Evolutionary conservation across 1,140 invertebrate species (phyloP).

Genomic region (Ephestia elutella): DNA sequence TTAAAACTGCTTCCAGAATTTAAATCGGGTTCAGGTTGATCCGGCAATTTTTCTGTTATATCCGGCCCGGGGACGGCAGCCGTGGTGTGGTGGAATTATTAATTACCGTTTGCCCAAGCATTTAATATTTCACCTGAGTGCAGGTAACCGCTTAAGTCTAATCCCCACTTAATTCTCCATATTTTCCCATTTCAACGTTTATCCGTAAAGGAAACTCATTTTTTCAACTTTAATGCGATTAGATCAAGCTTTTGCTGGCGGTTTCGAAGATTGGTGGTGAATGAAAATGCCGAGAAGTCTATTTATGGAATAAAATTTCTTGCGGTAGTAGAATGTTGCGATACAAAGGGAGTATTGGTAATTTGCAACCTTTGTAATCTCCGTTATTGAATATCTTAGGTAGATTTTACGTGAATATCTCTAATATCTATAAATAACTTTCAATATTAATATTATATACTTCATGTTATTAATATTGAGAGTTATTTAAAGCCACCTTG

Average conservation of each 20-base stretch:
- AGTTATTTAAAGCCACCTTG: no score
- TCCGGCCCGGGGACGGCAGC: constrained; percentile 36
- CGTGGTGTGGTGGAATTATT: constrained; percentile 51
- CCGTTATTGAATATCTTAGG: no score
- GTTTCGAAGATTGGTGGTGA: neutral
- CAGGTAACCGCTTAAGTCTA: constrained; percentile 40
- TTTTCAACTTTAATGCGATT: constrained; percentile 31
- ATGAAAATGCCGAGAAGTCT: no score
- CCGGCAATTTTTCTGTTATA: constrained; percentile 52
- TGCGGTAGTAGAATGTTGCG: no score
- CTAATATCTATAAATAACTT: no score
- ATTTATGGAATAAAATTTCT: no score
- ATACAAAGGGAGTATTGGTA: no score
- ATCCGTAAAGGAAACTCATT: constrained; percentile 33
- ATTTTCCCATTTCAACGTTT: constrained; percentile 42
- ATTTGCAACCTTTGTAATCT: no score
- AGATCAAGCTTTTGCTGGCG: constrained; percentile 9
- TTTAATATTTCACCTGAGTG: constrained; percentile 63
- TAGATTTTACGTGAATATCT: no score
- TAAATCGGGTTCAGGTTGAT: constrained; percentile 36
- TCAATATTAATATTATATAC: no score
- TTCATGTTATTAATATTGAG: no score
- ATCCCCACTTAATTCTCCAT: constrained; percentile 54
- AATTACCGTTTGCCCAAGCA: constrained; percentile 52
- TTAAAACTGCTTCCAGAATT: constrained; percentile 42